phyloP scores from a whole-genome alignment of 2,888 invertebrate genomes.

The Polyommatus icarus region DNA sequence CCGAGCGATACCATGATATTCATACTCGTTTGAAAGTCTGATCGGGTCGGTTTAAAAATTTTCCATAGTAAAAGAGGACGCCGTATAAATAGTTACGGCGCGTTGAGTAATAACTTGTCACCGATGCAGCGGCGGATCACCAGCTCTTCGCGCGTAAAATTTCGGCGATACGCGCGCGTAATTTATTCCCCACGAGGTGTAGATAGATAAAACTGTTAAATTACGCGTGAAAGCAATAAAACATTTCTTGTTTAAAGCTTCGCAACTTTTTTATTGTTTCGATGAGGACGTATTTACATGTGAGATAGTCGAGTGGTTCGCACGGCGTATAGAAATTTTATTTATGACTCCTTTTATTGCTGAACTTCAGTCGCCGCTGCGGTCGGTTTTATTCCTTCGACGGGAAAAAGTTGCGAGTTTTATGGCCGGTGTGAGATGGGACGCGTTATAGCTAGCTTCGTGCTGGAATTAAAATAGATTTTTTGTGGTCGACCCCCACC shows the following conservation, averaged over 20 bases:
- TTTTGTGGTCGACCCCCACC: conserved; percentile 61
- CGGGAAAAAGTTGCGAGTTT: conserved; percentile 76
- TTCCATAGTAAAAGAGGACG: conserved; percentile 53
- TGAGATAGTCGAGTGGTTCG: conserved; percentile 57
- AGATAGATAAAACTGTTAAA: conserved; percentile 57
- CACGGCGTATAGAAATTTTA: conserved; percentile 69
- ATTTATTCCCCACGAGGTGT: conserved; percentile 51
- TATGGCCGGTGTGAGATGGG: conserved; percentile 78
- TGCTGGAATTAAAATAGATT: conserved; percentile 70
- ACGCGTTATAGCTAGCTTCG: conserved; percentile 76
- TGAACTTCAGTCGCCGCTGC: conserved; percentile 78
- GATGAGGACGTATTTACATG: conserved; percentile 54
- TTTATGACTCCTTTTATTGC: conserved; percentile 78
- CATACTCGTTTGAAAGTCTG: conserved; percentile 58
- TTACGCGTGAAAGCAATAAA: conserved; percentile 54
- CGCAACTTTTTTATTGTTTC: conserved; percentile 47
- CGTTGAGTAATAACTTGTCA: conserved; percentile 43
- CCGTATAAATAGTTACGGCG: conserved; percentile 45
- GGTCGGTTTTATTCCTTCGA: conserved; percentile 77
- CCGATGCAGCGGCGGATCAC: conserved; percentile 46
- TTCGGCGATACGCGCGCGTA: conserved; percentile 55
- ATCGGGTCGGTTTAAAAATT: conserved; percentile 51
- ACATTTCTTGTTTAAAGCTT: conserved; percentile 43
- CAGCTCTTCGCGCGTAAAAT: conserved; percentile 49
- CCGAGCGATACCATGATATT: conserved; percentile 50